Percentiles rank a stretch among this genome's conserved stretches.
Evolutionary conservation across 2,113 vertebrate genomes (phyloP).

Genomic region (Butorides virescens): DNA sequence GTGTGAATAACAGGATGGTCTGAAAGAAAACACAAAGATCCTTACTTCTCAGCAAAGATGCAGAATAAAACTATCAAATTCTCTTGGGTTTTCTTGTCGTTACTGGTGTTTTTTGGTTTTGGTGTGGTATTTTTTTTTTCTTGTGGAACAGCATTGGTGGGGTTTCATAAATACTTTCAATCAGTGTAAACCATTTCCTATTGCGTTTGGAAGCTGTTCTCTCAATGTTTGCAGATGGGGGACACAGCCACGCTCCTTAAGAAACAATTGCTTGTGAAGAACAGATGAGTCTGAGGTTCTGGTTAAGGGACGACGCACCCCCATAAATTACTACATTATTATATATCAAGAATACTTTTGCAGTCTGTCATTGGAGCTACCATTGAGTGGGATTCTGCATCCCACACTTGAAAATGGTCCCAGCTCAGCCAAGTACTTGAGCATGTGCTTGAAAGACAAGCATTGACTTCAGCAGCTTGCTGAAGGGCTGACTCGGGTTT

Average conservation of each 20-base stretch:
- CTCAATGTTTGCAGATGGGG: neutral
- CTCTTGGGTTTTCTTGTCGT: neutral
- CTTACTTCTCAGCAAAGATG: neutral
- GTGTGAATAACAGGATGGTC: constrained; percentile 18
- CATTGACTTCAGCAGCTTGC: neutral
- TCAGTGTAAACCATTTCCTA: constrained; percentile 10
- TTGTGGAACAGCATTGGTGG: neutral
- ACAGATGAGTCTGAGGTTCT: constrained; percentile 20
- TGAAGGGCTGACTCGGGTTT: neutral
- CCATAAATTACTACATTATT: constrained; percentile 1
- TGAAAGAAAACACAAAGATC: constrained; percentile 30
- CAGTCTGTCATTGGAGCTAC: constrained; percentile 2
- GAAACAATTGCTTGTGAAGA: constrained; percentile 3
- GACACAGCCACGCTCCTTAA: neutral
- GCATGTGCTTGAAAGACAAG: neutral
- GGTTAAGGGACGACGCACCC: neutral
- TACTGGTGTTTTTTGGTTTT: neutral
- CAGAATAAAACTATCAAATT: neutral
- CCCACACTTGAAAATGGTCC: constrained; percentile 4
- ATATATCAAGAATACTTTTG: constrained; percentile 16
- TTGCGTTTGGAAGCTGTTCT: neutral
- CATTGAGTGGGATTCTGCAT: neutral
- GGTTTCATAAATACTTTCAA: neutral
- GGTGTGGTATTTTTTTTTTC: neutral
- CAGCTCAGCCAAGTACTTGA: neutral